Evolutionary conservation across 2,797 vertebrate genomes (phyloP), one percentile per base, ranked within the genome.

Genomic region (Semaprochilodus insignis): DNA sequence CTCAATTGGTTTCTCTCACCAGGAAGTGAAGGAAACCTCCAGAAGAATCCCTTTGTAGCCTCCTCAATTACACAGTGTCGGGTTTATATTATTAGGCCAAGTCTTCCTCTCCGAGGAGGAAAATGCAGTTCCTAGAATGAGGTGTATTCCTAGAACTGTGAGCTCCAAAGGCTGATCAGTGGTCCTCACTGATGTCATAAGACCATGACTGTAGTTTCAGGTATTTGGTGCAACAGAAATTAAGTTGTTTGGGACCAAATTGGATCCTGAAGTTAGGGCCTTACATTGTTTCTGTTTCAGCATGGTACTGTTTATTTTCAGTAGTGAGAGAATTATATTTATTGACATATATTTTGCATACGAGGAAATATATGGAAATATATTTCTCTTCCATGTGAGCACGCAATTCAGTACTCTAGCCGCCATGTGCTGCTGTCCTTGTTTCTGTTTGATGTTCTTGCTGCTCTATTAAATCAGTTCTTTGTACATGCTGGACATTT

Each of bases 21-120:
- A 83, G 81, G 90, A 85, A 74, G 34, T 84, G 81, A 51, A 36
- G 76, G 51, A 92, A 78, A 48, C 79, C 78, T 76, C 84, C 77
- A 34, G 55, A 92, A 92, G 90, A 92, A 94, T 93, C 82, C 86
- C 62, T 74, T 80, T 40, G 48, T 81, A 25, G 6, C 15, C 34
- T 51, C n/a, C 23, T 71, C 54, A 36, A 16, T 25, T n/a, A 6
- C 31, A 21, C 31, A 62, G 54, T 70, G 54, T 84, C 36, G 5
- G 36, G n/a, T 67, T 27, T 67, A 27, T 16, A 69, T 55, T n/a
- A 69, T 81, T 75, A 80, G 34, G 7, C 48, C 23, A 27, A 2
- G 23, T 40, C 19, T 40, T 23, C 40, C 21, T 1, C 67, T 48
- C 21, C 10, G 51, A 52, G 16, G 31, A 19, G 19, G 19, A 44